Evolutionary conservation across 2,797 vertebrate genomes (phyloP).

Genomic region (Heteromormyrus szaboi): DNA sequence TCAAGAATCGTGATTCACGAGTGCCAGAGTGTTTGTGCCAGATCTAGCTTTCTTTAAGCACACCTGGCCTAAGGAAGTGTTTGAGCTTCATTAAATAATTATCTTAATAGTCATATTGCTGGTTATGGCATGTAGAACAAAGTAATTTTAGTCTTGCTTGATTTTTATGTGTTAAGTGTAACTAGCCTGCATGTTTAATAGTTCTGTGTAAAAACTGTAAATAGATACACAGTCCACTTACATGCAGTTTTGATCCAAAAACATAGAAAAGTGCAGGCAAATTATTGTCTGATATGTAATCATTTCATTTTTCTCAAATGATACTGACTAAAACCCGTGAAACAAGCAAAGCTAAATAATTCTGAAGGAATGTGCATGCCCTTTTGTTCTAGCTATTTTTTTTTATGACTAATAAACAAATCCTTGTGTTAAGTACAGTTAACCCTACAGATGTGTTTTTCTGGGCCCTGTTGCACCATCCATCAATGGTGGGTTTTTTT

Average conservation of each 20-base stretch:
- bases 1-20: background rate
- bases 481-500: background rate
- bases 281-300: background rate
- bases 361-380: background rate
- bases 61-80: background rate
- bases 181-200: background rate
- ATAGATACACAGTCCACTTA: background rate
- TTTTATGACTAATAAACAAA: background rate
- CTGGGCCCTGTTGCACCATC: background rate
- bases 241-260: background rate
- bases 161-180: background rate
- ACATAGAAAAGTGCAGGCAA: background rate
- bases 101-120: background rate
- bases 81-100: background rate
- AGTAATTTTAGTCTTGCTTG: background rate
- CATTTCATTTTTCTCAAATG: background rate
- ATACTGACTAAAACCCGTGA: background rate
- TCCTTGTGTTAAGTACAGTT: background rate
- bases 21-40: background rate
- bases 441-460: background rate
- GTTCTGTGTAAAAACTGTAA: background rate
- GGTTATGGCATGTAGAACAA: background rate
- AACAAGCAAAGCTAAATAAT: background rate
- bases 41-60: background rate
- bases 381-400: background rate